phyloP scores from a whole-genome alignment of 2,113 vertebrate genomes.

The Marmota monax region DNA sequence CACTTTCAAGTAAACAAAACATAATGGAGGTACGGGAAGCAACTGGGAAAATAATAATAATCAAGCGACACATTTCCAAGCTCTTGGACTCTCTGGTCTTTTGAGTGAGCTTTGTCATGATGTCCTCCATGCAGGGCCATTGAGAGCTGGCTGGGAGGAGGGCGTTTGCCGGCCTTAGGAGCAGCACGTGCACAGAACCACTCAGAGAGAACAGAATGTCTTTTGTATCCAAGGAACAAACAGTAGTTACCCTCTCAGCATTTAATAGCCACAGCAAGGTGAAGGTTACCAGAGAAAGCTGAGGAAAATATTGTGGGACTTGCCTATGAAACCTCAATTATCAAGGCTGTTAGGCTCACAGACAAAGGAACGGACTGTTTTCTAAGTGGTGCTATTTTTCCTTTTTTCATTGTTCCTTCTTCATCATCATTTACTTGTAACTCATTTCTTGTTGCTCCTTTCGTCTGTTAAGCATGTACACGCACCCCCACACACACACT shows the following conservation, averaged over 20 bases:
- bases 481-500: too few relatives aligned
- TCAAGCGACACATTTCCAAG: background rate
- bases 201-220: slow-evolving; percentile 31
- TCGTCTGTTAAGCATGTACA: background rate
- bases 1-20: slow-evolving; percentile 65
- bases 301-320: slow-evolving; percentile 66
- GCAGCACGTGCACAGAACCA: background rate
- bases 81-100: slow-evolving; percentile 9
- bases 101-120: background rate
- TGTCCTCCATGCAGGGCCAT: background rate
- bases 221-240: slow-evolving; percentile 79
- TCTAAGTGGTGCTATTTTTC: slow-evolving; percentile 30
- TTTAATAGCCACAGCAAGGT: slow-evolving; percentile 53
- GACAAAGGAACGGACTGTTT: slow-evolving; percentile 64
- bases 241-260: slow-evolving; percentile 71
- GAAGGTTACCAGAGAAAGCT: slow-evolving; percentile 66
- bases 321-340: slow-evolving; percentile 58
- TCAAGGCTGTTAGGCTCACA: slow-evolving; percentile 51
- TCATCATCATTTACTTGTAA: slow-evolving; percentile 12
- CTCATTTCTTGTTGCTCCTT: background rate
- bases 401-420: slow-evolving; percentile 26
- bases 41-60: slow-evolving; percentile 73
- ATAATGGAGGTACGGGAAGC: slow-evolving; percentile 55
- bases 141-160: slow-evolving; percentile 5
- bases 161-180: background rate